Percentiles rank a stretch among this genome's conserved stretches.
phyloP scores from a whole-genome alignment of 92 coral and sea anemone species.

The Phenganax stokvisi region DNA sequence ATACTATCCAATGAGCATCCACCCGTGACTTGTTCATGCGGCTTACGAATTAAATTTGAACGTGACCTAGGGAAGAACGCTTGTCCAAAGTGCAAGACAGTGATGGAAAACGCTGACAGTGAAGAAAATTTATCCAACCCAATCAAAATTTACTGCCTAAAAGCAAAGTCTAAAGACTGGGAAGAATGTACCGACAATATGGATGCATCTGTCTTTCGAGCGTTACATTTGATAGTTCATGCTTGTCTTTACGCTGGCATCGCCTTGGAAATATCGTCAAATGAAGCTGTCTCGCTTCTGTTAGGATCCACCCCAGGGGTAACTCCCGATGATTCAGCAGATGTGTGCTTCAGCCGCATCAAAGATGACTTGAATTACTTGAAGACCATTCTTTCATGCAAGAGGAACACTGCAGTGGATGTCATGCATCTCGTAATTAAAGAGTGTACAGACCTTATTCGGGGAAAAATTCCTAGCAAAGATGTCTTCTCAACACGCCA shows the following conservation, averaged over 20 bases:
- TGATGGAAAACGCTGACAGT: neutral
- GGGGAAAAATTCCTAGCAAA: constrained; percentile 1
- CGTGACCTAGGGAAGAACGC: neutral
- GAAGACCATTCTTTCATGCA: constrained; percentile 51
- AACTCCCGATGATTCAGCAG: constrained; percentile 17
- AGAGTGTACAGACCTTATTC: constrained; percentile 43
- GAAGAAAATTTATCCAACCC: neutral
- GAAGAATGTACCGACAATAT: constrained; percentile 28
- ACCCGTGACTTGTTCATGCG: constrained; percentile 21
- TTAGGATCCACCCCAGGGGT: constrained; percentile 18
- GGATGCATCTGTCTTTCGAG: constrained; percentile 67
- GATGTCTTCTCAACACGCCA: constrained; percentile 18
- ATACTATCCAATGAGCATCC: constrained; percentile 5
- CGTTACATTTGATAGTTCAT: constrained; percentile 73
- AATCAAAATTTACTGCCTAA: neutral
- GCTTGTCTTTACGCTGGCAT: constrained; percentile 68
- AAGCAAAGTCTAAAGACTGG: constrained; percentile 28
- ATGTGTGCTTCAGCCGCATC: constrained; percentile 60
- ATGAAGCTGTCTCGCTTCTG: constrained; percentile 43
- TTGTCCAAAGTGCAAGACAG: constrained; percentile 14
- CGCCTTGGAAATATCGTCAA: constrained; percentile 50
- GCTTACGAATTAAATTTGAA: constrained; percentile 6
- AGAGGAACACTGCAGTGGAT: constrained; percentile 55
- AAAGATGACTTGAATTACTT: constrained; percentile 55
- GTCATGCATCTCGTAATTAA: constrained; percentile 61